A percentile compares a stretch with the other conserved stretches of the same genome.
These are phyloP conservation scores for Vireo altiloquus DNA, from an alignment of 2,113 vertebrate species.

Conservation along the genomic window DNA sequence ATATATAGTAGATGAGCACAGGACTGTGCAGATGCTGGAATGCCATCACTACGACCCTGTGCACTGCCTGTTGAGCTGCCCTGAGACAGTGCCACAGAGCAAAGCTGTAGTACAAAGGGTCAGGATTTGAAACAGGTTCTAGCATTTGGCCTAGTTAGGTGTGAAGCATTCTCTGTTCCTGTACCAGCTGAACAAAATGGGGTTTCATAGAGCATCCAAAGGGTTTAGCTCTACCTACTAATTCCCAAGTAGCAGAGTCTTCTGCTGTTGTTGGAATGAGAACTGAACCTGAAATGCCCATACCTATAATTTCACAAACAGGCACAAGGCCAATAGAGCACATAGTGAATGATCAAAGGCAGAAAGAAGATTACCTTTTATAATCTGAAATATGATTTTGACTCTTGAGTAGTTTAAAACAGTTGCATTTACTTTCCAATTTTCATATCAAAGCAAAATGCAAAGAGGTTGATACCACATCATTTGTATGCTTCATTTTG, in stretches of 20 bases:
- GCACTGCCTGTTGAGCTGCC: not conserved
- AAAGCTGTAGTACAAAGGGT: not conserved
- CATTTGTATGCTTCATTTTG: not conserved
- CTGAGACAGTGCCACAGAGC: not conserved
- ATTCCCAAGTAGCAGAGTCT: not conserved
- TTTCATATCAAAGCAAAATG: constrained; percentile 50
- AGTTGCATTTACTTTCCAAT: not conserved
- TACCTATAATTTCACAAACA: not conserved
- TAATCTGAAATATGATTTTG: not conserved
- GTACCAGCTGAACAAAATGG: not conserved
- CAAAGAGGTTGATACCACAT: constrained; percentile 13
- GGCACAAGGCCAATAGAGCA: not conserved
- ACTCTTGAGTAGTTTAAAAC: not conserved
- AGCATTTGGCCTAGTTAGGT: not conserved
- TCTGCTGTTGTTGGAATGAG: not conserved
- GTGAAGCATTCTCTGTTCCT: not conserved
- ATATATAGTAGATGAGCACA: not conserved
- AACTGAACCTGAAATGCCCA: not conserved
- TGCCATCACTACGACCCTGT: not conserved
- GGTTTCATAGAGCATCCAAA: not conserved
- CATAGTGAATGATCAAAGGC: not conserved
- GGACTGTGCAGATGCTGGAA: not conserved
- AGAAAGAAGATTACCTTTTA: not conserved
- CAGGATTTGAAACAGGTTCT: not conserved
- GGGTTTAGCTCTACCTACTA: not conserved